These are phyloP conservation scores for Caracal caracal DNA, from an alignment of 2,113 vertebrate species.

Conservation along the genomic window DNA sequence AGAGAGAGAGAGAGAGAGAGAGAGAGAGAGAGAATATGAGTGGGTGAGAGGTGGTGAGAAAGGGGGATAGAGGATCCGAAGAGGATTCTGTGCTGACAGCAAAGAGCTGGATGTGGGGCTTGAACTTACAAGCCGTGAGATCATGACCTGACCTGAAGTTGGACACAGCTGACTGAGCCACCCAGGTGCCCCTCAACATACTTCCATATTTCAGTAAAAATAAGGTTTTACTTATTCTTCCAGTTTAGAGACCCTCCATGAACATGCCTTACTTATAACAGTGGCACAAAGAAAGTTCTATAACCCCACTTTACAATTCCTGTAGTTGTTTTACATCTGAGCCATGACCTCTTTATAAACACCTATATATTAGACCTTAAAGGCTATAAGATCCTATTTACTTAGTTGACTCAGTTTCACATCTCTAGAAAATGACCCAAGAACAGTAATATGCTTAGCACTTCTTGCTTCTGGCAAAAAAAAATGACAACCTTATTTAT, in stretches of 20 bases:
- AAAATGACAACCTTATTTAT: slow-evolving; percentile 73
- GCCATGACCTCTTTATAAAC: neutral
- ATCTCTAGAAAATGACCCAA: slow-evolving; percentile 32
- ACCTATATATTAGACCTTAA: neutral
- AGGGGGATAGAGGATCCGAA: no score
- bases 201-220: neutral
- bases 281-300: neutral
- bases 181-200: neutral
- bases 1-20: no score
- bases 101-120: no score
- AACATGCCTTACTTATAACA: neutral
- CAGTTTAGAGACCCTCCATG: neutral
- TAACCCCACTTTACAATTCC: neutral
- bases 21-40: no score
- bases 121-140: no score
- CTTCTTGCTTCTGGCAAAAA: slow-evolving; percentile 61
- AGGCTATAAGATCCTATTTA: neutral
- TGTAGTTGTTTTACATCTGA: neutral
- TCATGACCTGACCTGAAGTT: no score
- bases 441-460: slow-evolving; percentile 41
- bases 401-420: neutral
- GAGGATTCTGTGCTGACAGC: no score
- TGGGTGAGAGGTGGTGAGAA: no score
- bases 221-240: neutral
- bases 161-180: no score